A percentile compares a stretch with the other conserved stretches of the same genome.
phyloP scores from a whole-genome alignment of 2,113 vertebrate species.

The Menura novaehollandiae region DNA sequence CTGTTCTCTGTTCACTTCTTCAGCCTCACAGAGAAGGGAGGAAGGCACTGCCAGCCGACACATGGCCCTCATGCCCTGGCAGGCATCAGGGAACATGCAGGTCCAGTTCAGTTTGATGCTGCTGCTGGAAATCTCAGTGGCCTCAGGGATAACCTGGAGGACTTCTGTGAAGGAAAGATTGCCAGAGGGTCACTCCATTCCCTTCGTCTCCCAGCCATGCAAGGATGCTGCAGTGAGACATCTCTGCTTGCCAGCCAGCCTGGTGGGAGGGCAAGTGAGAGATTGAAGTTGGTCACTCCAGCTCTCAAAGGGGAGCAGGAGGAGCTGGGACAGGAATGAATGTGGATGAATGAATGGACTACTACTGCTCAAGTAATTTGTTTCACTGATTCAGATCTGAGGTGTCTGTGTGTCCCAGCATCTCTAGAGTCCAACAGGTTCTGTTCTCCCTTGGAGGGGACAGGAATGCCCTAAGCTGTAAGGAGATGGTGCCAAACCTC shows the following conservation, averaged over 20 bases:
- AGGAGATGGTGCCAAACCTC: neutral
- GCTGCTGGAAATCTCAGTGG: neutral
- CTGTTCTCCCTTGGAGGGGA: neutral
- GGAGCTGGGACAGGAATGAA: neutral
- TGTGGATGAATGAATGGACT: neutral
- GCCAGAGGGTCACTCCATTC: neutral
- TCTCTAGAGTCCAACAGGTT: neutral
- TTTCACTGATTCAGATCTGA: neutral
- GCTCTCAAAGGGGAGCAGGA: neutral
- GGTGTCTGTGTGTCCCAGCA: neutral
- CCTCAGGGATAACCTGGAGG: neutral
- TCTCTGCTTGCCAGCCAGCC: neutral
- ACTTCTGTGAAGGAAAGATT: neutral
- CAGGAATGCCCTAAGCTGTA: neutral
- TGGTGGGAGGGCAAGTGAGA: neutral
- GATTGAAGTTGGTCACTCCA: neutral
- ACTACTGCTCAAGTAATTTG: neutral
- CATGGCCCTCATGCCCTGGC: neutral
- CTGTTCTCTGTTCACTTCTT: neutral
- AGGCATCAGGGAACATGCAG: neutral
- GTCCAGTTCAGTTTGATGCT: constrained; percentile 1
- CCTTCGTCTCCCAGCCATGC: neutral
- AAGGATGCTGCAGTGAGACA: neutral
- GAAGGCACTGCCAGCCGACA: neutral
- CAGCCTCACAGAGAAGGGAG: neutral